These are phyloP conservation scores for Rhogogaster chlorosoma DNA, from an alignment of 2,888 invertebrate species.

Conservation along the genomic window DNA sequence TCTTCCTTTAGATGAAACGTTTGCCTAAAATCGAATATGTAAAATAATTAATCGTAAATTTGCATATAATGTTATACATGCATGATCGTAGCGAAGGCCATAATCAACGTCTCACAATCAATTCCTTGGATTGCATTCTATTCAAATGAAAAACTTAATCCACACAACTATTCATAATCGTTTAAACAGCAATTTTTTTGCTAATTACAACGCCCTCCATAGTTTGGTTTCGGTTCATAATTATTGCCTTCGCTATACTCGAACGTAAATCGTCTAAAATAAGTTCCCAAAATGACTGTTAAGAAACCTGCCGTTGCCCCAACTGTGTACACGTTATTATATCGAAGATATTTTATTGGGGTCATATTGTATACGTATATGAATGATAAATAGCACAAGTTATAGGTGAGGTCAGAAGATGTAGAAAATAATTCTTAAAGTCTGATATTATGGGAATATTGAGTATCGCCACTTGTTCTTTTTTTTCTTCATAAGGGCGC, in stretches of 20 bases:
- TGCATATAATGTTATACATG: background rate
- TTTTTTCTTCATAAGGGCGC: background rate
- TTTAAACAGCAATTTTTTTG: background rate
- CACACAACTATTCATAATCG: background rate
- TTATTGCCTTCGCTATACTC: conserved; percentile 15
- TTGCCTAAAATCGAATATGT: conserved; percentile 2
- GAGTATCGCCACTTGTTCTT: background rate
- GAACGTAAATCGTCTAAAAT: conserved; percentile 33
- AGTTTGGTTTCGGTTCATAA: background rate
- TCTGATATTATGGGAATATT: background rate
- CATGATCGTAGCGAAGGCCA: conserved; percentile 19
- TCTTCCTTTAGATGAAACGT: conserved; percentile 31
- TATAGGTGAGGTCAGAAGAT: conserved; percentile 8
- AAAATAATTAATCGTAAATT: background rate
- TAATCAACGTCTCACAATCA: background rate
- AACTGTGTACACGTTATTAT: conserved; percentile 23
- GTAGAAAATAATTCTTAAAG: conserved; percentile 12
- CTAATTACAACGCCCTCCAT: background rate
- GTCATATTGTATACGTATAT: conserved; percentile 42
- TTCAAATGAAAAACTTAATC: background rate
- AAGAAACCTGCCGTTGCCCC: conserved; percentile 42
- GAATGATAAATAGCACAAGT: conserved; percentile 34
- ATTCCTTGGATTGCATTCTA: background rate
- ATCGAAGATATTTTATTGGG: conserved; percentile 46
- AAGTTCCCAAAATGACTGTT: conserved; percentile 42